Evolutionary conservation across 2,888 invertebrate genomes (phyloP).

Genomic region (Heliothis peltigera): DNA sequence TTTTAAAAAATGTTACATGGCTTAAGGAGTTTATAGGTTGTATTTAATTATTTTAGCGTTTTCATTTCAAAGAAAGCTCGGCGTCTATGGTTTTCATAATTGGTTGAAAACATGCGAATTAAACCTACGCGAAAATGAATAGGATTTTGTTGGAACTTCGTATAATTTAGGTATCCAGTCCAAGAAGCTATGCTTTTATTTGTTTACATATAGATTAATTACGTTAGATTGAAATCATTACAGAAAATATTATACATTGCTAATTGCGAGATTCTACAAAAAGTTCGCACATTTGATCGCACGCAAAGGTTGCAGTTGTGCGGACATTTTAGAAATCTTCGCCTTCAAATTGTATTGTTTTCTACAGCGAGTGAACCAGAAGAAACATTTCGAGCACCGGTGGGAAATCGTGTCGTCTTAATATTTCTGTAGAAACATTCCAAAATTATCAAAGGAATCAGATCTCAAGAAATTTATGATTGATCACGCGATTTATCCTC

Average conservation of each 20-base stretch:
- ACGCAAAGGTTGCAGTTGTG: too few species aligned
- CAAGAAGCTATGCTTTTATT: conserved; percentile 15
- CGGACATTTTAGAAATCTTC: too few species aligned
- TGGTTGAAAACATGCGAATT: conserved; percentile 56
- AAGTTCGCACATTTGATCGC: too few species aligned
- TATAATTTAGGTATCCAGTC: conserved; percentile 20
- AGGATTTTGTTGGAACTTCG: conserved; percentile 39
- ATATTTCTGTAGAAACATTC: too few species aligned
- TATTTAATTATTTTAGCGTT: conserved; percentile 58
- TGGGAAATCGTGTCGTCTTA: too few species aligned
- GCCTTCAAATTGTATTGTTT: too few species aligned
- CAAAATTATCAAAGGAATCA: neutral
- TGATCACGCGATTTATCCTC: neutral
- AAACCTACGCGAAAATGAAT: conserved; percentile 50
- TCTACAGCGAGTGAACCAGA: too few species aligned
- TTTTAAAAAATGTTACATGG: conserved; percentile 39
- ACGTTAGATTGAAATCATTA: neutral
- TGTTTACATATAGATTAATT: neutral
- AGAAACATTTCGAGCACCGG: too few species aligned
- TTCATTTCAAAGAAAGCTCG: conserved; percentile 58
- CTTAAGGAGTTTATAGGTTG: conserved; percentile 42
- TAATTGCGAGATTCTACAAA: neutral
- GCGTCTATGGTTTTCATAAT: conserved; percentile 50
- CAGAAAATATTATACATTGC: neutral
- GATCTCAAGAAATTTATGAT: neutral